Evolutionary conservation across 2,797 vertebrate genomes (phyloP), one percentile per base, ranked within the genome.

Genomic region (Echiichthys vipera): DNA sequence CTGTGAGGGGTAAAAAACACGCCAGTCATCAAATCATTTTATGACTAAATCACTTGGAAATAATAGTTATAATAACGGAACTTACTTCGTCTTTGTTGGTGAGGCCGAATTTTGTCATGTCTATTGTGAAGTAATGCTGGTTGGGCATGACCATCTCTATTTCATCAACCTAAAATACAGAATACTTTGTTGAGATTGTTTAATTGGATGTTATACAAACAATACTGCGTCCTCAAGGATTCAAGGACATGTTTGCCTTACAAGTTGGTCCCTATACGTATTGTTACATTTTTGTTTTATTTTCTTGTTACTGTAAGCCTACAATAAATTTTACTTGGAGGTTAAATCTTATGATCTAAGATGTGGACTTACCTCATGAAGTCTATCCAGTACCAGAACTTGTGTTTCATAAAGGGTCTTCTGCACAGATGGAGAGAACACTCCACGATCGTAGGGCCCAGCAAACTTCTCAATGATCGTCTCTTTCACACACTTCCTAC

Each of bases 391-490:
- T 50, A 95, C 49, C 11, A 90, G 77, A 78, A 95, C 89, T 86
- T 99, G 96, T 75, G 96, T 93, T 4, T 93, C 88, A 75, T 97
- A 98, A 62, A 99, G 94, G 10, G 98, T 98, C 91, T 97, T 99
- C 95, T 99, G 98, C 69, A 99, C 96, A 25, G 97, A 99, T 0
- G 96, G 95, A 0, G 97, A 99, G 85, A 94, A 99, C 86, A 94
- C 94, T 22, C 98, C 97, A 32, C 64, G 84, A 78, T 96, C 93
- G 0, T 92, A 97, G 3, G 97, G 96, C 5, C 98, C 98, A 4
- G 97, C 90, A 91, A 99, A 99, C 84, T 92, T 97, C 89, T 97
- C 95, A 12, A 99, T 92, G 32, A 97, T 91, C 0, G 91, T 93
- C 50, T 95, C 94, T 51, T 94, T 95, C 54, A 97, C 88, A 50